Base-by-base conservation (phyloP, 2,888 invertebrate genomes). In the Branchellion lobata region DNA sequence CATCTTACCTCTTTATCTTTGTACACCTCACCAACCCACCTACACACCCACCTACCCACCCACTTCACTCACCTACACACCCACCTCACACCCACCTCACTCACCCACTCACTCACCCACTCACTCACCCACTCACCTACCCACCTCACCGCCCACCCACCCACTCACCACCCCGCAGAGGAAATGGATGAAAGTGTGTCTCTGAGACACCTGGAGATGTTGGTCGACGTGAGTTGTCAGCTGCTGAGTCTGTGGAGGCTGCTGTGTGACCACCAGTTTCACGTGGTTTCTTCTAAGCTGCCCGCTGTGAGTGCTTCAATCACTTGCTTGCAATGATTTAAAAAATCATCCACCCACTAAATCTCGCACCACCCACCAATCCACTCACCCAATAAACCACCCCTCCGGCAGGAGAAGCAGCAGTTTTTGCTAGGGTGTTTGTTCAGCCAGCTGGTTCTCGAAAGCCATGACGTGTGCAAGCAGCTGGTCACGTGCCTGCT, bases 201-300 rank as follows among this genome's bases (percentile, higher is more conserved):
- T 0, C 82, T 89, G 78, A 85, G 86, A 72, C 85, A 87, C 61
- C 82, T 89, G 1, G 84, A 86, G 81, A 86, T 85, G 3, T 82
- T 89, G 71, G 82, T 89, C 88, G 91, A 90, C 81, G 92, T 93
- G 86, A 91, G 93, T 0, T 92, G 93, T 85, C 96, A 98, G 89
- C 93, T 96, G 84, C 89, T 99, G 74, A 93, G 93, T 24, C 89
- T 99, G 69, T 96, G 97, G 96, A 93, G 93, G 86, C 92, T 97
- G 78, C 89, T 97, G 2, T 93, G 93, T 84, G 94, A 95, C 85
- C 96, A 97, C 87, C 94, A 95, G 86, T 92, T 97, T 86, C 93
- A 94, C 85, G 90, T 92, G 68, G 90, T 88, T 34, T 85, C 87
- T n/a, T 81, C 84, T 1, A 82, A 84, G 27, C 84, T 89, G 36